phyloP scores from a whole-genome alignment of 2,797 vertebrate genomes.

The Hoplostethus atlanticus region DNA sequence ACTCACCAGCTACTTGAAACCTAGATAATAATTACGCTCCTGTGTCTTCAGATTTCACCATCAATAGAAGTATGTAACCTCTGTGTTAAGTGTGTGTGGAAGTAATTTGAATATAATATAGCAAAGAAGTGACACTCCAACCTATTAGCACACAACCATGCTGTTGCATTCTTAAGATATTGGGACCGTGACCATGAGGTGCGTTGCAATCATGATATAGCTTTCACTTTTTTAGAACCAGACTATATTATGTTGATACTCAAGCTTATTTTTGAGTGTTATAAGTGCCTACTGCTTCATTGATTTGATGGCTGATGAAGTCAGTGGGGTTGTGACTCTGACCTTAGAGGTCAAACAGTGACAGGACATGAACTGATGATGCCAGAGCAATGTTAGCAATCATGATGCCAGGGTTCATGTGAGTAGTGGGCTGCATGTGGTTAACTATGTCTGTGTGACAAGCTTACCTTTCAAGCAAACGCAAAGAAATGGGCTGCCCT shows the following conservation, averaged over 20 bases:
- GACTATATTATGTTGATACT: too few relatives aligned
- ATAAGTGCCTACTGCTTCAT: background rate
- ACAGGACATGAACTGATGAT: background rate
- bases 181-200: background rate
- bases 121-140: too few relatives aligned
- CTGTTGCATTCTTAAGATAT: background rate
- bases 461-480: background rate
- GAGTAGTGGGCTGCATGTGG: background rate
- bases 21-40: background rate
- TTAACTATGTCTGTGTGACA: too few relatives aligned
- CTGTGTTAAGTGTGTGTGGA: too few relatives aligned
- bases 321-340: conserved; percentile 5
- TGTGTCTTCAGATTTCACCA: background rate
- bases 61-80: too few relatives aligned
- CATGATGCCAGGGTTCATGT: background rate
- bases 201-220: background rate
- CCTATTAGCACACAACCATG: background rate
- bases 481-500: background rate
- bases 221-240: background rate
- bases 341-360: conserved; percentile 6
- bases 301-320: conserved; percentile 18
- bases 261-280: background rate
- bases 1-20: background rate
- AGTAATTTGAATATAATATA: too few relatives aligned
- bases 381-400: background rate